Evolutionary conservation across 2,888 invertebrate genomes (phyloP).

Genomic region (Holacanthella duospinosa): DNA sequence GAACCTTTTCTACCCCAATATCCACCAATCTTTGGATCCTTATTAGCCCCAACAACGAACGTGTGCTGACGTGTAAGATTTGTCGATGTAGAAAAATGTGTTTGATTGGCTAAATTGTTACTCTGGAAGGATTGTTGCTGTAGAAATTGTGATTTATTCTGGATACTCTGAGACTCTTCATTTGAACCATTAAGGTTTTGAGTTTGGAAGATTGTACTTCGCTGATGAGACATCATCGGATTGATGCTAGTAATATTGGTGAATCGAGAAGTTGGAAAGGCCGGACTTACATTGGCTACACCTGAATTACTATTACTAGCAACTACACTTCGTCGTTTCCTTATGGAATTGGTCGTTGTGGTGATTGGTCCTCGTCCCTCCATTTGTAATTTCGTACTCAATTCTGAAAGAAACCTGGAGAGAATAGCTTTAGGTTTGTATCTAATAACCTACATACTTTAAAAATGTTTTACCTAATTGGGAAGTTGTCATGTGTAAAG

Average conservation of each 20-base stretch:
- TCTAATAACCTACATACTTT: not conserved
- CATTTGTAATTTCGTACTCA: constrained; percentile 29
- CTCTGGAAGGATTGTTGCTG: constrained; percentile 5
- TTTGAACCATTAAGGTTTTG: not conserved
- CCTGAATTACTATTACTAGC: not conserved
- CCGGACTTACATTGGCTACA: constrained; percentile 27
- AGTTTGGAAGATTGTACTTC: not conserved
- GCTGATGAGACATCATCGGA: too few relatives aligned
- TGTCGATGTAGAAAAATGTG: not conserved
- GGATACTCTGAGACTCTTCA: constrained; percentile 6
- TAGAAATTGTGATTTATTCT: too few relatives aligned
- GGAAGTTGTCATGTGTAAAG: constrained; percentile 57
- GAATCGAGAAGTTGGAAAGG: not conserved
- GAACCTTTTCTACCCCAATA: constrained; percentile 2
- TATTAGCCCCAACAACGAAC: constrained; percentile 29
- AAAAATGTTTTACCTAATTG: constrained; percentile 33
- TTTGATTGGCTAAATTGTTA: constrained; percentile 13
- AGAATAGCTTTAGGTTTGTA: not conserved
- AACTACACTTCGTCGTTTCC: constrained; percentile 21
- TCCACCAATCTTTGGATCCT: constrained; percentile 18
- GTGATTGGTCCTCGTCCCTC: constrained; percentile 32
- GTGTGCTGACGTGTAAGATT: constrained; percentile 25
- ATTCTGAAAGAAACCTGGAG: constrained; percentile 32
- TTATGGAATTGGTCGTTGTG: constrained; percentile 28
- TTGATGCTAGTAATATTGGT: not conserved